Percentiles rank a stretch among this genome's conserved stretches.
Conservation (phyloP, 2,888 invertebrate species). For the Caenorhabditis japonica region DNA sequence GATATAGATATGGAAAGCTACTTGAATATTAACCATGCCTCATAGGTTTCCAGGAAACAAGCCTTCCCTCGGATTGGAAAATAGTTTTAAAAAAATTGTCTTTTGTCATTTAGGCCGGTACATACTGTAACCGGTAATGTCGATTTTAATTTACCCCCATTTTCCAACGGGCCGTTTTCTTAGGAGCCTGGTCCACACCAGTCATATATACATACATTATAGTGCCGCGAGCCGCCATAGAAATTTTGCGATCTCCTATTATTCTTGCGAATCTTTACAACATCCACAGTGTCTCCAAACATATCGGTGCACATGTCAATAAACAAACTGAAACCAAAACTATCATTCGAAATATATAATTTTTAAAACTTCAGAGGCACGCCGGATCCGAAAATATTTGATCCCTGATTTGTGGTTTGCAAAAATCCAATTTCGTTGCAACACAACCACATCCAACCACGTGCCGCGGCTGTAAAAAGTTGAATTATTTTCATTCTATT, state of each 20-base stretch:
- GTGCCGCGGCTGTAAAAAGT: conserved; percentile 39
- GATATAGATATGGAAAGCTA: too few species aligned
- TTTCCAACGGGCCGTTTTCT: too few species aligned
- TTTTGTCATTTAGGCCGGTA: too few species aligned
- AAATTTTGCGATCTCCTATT: conserved; percentile 56
- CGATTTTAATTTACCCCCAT: too few species aligned
- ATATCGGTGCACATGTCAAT: conserved; percentile 69
- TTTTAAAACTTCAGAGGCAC: conserved; percentile 59
- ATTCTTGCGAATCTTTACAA: conserved; percentile 44
- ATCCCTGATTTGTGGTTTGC: conserved; percentile 68
- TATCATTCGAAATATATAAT: background rate
- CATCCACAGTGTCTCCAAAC: conserved; percentile 45
- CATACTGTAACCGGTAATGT: too few species aligned
- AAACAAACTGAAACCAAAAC: conserved; percentile 56
- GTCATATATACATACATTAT: too few species aligned
- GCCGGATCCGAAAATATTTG: conserved; percentile 63
- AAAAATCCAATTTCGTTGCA: conserved; percentile 72
- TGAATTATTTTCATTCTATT: background rate
- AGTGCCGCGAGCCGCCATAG: conserved; percentile 59
- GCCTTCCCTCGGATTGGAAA: too few species aligned
- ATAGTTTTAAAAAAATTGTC: too few species aligned
- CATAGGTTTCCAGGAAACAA: too few species aligned
- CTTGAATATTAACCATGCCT: too few species aligned
- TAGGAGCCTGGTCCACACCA: too few species aligned
- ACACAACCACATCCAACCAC: conserved; percentile 72